phyloP scores from a whole-genome alignment of 2,888 invertebrate genomes.

The Eumerus sabulonum region DNA sequence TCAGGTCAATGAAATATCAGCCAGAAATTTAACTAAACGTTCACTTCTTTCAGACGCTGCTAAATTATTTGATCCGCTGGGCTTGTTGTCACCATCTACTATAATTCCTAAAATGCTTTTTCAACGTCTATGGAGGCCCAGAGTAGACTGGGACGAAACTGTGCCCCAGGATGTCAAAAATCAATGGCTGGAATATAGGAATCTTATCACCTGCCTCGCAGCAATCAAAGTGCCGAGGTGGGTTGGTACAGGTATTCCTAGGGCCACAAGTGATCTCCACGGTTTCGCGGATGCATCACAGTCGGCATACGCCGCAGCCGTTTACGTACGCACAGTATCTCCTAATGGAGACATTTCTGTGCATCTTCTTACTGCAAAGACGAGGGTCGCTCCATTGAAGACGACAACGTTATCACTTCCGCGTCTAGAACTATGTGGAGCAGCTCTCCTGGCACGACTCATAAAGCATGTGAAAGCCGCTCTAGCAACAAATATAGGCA shows the following conservation, averaged over 20 bases:
- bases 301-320: conserved; percentile 33
- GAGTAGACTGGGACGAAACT: conserved; percentile 30
- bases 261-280: conserved; percentile 21
- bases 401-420: conserved; percentile 18
- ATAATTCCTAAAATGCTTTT: conserved; percentile 22
- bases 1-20: background rate
- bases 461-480: too few relatives aligned
- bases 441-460: conserved; percentile 24
- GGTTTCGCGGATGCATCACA: conserved; percentile 34
- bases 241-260: conserved; percentile 23
- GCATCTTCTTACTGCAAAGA: conserved; percentile 18
- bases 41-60: conserved; percentile 23
- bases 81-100: conserved; percentile 4
- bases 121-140: conserved; percentile 23
- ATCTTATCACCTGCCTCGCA: conserved; percentile 25
- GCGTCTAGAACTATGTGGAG: conserved; percentile 8
- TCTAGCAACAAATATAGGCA: background rate
- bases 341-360: conserved; percentile 21
- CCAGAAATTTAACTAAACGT: conserved; percentile 15
- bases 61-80: conserved; percentile 26
- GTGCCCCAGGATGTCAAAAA: conserved; percentile 10
- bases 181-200: conserved; percentile 8
- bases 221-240: conserved; percentile 35
- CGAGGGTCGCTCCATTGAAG: conserved; percentile 31
- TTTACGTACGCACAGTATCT: conserved; percentile 22